Percentiles rank a stretch among this genome's conserved stretches.
Evolutionary conservation across 1,140 invertebrate species (phyloP).

Genomic region (Macrobrachium nipponense): DNA sequence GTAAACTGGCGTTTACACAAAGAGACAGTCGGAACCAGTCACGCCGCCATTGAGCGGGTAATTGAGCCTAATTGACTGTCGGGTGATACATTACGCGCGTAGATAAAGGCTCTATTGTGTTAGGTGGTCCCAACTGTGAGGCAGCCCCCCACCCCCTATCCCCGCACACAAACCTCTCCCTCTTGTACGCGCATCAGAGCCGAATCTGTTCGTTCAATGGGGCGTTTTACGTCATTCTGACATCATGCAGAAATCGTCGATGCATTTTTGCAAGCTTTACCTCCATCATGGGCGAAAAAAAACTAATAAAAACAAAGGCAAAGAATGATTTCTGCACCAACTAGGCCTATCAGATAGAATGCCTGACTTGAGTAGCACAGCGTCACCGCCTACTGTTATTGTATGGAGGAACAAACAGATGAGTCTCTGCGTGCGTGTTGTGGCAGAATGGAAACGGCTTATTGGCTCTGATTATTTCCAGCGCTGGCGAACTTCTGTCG

Average conservation of each 20-base stretch:
- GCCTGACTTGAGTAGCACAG: no score
- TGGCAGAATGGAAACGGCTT: conserved; percentile 42
- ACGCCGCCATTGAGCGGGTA: conserved; percentile 42
- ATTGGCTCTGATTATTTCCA: conserved; percentile 34
- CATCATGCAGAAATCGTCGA: no score
- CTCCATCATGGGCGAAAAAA: no score
- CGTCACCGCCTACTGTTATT: no score
- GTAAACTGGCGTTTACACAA: conserved; percentile 33
- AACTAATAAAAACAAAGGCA: no score
- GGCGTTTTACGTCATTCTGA: no score
- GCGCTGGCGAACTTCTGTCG: not conserved
- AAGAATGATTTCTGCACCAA: no score
- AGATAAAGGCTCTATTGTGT: conserved; percentile 49
- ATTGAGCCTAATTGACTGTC: conserved; percentile 48
- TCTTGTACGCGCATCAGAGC: not conserved
- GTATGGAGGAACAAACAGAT: conserved; percentile 19
- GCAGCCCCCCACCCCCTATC: not conserved
- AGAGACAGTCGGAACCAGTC: conserved; percentile 34
- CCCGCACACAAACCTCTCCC: not conserved
- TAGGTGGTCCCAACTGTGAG: not conserved
- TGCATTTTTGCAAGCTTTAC: no score
- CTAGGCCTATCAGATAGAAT: no score
- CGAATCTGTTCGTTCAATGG: no score
- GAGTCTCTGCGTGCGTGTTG: conserved; percentile 33
- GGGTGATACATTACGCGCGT: conserved; percentile 40